Base-by-base conservation (phyloP, 2,113 vertebrate genomes). In the Aramus guarauna region DNA sequence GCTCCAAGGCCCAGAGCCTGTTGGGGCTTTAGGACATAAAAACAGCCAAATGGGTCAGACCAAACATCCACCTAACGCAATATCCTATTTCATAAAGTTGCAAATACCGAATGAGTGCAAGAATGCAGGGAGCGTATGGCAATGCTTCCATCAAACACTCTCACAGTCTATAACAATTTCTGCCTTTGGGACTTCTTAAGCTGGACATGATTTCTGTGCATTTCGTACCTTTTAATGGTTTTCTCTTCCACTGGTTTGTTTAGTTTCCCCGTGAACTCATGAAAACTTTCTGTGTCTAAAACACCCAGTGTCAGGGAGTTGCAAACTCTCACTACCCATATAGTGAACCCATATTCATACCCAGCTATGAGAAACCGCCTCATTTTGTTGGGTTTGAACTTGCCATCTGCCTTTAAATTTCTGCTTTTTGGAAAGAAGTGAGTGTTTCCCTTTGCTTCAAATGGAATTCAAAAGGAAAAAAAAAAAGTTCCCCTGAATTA, bases 31-130 rank as follows among this genome's bases (percentile, higher is more conserved):
- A 45, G 52, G 59, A 63, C 24, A 29, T 39, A 69, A 92, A 92
- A 56, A 1, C 84, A 77, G 56, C 7, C 7, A 84, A 89, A 66
- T 1, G 22, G 67, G 30, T 80, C 84, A 48, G 76, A 78, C 76
- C 68, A 90, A 81, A 55, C 41, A 79, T 74, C 64, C 48, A 43
- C 68, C 87, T 95, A 59, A 63, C 90, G 6, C 90, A 89, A 71
- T 89, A 95, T 97, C 92, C 60, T 55, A n/a, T 97, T 97, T 95
- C 96, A 78, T 74, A 69, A 66, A 66, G 68, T 32, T 85, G 55
- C 24, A 74, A 91, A 94, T 47, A 72, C 84, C 63, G 58, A 91
- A 78, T 5, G 84, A 95, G 56, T 3, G 17, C 41, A 37, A 55
- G 87, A 95, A 93, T 88, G 87, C 39, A 43, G 77, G 8, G 59